Base-by-base conservation (phyloP, 2,797 vertebrate species). In the Bovichtus variegatus region DNA sequence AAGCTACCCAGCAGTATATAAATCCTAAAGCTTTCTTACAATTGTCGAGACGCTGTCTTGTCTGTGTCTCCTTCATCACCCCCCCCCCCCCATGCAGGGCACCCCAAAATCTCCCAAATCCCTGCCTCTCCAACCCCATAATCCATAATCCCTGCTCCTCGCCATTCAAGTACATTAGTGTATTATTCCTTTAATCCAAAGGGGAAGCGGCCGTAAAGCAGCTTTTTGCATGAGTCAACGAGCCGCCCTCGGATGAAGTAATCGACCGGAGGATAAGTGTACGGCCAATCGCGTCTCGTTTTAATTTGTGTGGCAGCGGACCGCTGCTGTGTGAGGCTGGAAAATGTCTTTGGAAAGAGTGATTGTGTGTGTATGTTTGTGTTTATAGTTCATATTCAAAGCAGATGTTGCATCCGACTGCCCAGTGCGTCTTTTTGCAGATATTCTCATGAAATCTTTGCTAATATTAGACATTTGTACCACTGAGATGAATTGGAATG, bases 111-210 rank as follows among this genome's bases (percentile, higher is more conserved):
- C 68, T 66, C 70, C 65, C 64, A 86, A 87, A 88, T 87, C 87
- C 76, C 50, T 43, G 58, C 54, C 46, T 66, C 46, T 49, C 78
- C 71, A 63, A 34, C 81, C 72, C 63, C 58, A 27, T 93, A 94
- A 93, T 92, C 92, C 76, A 11, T 94, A 94, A 95, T 94, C 90
- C 89, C 70, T 62, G 71, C 53, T 93, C 78, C 81, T 80, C 71
- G 1, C 71, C 78, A 58, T 88, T 89, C 83, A 84, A 90, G 75
- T 89, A 91, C 93, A 93, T 95, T 94, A 91, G 91, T 87, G 85
- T 93, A 93, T 93, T 90, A 94, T 91, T 88, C 83, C 71, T 81
- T 87, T 92, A 95, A 95, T 94, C 93, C 89, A 69, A 70, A 64
- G 38, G 25, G 41, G 74, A 78, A 69, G 83, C 38, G 9, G 61